Evolutionary conservation across 2,797 vertebrate species (phyloP).

Genomic region (Takifugu ocellatus): DNA sequence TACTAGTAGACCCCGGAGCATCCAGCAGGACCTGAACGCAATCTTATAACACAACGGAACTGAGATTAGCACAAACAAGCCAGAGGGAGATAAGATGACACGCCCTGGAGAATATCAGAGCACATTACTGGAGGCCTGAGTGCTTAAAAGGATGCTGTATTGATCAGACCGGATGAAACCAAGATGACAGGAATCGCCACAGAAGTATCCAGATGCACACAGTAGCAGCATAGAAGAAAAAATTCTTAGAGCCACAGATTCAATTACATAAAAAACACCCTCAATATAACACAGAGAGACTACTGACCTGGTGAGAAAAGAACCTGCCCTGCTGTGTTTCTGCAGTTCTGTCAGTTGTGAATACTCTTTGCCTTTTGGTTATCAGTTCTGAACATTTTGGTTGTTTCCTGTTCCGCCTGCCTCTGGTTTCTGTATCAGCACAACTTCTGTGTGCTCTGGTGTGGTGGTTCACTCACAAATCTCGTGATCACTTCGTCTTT

Average conservation of each 20-base stretch:
- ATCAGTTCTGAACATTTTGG: background rate
- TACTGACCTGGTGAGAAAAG: no score
- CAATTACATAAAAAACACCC: no score
- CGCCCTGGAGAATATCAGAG: slow-evolving; percentile 38
- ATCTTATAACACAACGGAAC: background rate
- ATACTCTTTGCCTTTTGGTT: background rate
- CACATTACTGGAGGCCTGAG: slow-evolving; percentile 46
- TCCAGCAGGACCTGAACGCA: slow-evolving; percentile 5
- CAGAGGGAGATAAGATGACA: slow-evolving; percentile 21
- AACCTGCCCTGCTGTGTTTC: no score
- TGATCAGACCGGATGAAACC: slow-evolving; percentile 13
- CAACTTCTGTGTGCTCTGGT: slow-evolving; percentile 13
- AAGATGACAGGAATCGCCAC: slow-evolving; percentile 10
- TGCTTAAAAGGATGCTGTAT: slow-evolving; percentile 50
- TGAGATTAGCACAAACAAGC: slow-evolving; percentile 6
- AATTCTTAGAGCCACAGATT: no score
- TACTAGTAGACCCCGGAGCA: fast-evolving
- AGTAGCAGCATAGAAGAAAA: no score
- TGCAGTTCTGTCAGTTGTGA: slow-evolving; percentile 6
- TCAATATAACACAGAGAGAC: no score
- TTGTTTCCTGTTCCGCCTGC: background rate
- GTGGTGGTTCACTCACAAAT: no score
- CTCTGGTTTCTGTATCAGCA: slow-evolving; percentile 29
- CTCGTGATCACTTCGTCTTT: slow-evolving; percentile 31
- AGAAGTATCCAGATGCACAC: background rate